Conservation (phyloP, 2,797 vertebrate genomes). For the Thaleichthys pacificus region DNA sequence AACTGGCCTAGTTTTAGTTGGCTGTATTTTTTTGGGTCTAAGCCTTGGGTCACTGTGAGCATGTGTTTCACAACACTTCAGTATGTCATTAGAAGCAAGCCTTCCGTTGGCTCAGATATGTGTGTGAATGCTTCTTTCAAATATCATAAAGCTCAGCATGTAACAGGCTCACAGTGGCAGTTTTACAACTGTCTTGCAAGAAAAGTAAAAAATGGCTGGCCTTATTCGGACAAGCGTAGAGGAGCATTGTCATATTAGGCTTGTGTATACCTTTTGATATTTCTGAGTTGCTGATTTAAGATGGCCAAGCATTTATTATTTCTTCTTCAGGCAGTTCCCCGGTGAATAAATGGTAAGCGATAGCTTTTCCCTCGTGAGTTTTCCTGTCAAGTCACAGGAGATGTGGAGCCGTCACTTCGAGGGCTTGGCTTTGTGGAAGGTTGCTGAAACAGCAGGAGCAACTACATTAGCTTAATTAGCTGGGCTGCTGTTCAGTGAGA, state of each 20-base stretch:
- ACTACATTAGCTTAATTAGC: conserved; percentile 34
- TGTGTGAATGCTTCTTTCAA: not conserved
- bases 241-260: too few relatives aligned
- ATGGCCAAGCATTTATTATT: too few relatives aligned
- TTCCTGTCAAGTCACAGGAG: not conserved
- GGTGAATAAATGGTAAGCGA: too few relatives aligned
- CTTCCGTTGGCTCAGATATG: not conserved
- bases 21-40: not conserved
- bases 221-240: too few relatives aligned
- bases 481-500: conserved; percentile 27
- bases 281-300: too few relatives aligned
- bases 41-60: not conserved
- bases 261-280: too few relatives aligned
- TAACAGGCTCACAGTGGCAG: not conserved
- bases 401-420: not conserved
- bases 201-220: too few relatives aligned
- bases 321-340: too few relatives aligned
- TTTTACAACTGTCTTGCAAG: not conserved
- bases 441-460: conserved; percentile 1
- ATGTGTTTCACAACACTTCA: not conserved
- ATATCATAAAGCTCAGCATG: not conserved
- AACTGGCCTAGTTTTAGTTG: not conserved
- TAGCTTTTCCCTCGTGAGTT: not conserved
- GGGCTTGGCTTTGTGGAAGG: conserved; percentile 5
- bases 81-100: conserved; percentile 2